phyloP scores from a whole-genome alignment of 1,140 invertebrate genomes.

The Trissolcus basalis region DNA sequence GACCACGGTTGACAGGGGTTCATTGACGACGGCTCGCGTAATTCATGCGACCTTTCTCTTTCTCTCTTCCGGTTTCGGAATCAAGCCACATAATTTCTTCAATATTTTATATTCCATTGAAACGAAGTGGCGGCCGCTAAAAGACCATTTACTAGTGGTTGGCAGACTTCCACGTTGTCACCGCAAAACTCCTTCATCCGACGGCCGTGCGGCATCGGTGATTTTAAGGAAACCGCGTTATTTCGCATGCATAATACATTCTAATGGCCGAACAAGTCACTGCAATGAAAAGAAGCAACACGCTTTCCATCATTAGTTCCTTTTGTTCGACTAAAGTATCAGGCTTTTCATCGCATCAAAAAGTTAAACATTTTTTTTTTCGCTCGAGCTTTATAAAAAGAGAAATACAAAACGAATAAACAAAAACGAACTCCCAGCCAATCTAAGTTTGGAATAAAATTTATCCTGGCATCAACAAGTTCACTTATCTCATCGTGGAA shows the following conservation, averaged over 20 bases:
- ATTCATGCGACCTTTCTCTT: slow-evolving; percentile 67
- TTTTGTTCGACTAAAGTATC: slow-evolving; percentile 54
- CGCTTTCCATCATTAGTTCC: slow-evolving; percentile 58
- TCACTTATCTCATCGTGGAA: slow-evolving; percentile 57
- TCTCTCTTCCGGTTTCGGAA: slow-evolving; percentile 21
- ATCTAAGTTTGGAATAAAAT: too few relatives aligned
- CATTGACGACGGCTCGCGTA: slow-evolving; percentile 43
- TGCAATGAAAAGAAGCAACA: slow-evolving; percentile 63
- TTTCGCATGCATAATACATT: slow-evolving; percentile 67
- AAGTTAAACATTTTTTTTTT: too few relatives aligned
- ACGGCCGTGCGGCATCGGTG: slow-evolving; percentile 69
- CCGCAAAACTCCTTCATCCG: slow-evolving; percentile 75
- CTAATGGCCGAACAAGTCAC: slow-evolving; percentile 63
- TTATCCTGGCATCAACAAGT: slow-evolving; percentile 1
- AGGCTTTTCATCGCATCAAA: too few relatives aligned
- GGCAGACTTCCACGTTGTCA: slow-evolving; percentile 74
- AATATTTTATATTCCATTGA: slow-evolving; percentile 68
- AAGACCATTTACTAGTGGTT: slow-evolving; percentile 69
- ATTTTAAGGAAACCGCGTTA: slow-evolving; percentile 68
- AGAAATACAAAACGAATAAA: too few relatives aligned
- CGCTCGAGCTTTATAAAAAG: too few relatives aligned
- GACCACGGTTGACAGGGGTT: background rate
- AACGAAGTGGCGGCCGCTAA: slow-evolving; percentile 66
- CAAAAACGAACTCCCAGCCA: too few relatives aligned
- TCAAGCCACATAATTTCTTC: slow-evolving; percentile 70